Conservation (phyloP, 2,888 invertebrate genomes). For the Smittia sp. region DNA sequence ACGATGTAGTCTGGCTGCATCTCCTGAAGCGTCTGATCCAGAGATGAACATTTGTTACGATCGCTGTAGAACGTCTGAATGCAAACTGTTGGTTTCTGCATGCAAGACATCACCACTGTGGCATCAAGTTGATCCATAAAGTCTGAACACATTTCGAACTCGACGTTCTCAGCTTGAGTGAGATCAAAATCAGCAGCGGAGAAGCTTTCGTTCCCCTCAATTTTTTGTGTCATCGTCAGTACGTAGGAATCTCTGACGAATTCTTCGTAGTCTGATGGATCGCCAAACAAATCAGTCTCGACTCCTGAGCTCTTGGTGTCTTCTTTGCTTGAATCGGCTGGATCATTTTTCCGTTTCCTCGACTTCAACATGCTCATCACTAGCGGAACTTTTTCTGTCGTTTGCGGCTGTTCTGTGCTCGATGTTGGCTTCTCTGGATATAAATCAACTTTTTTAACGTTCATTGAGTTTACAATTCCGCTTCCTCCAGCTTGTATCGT, state of each 20-base stretch:
- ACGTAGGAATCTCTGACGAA: slow-evolving; percentile 64
- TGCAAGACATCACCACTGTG: slow-evolving; percentile 57
- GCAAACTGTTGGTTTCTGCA: slow-evolving; percentile 65
- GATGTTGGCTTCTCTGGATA: not conserved
- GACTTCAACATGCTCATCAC: slow-evolving; percentile 46
- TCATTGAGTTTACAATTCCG: slow-evolving; percentile 15
- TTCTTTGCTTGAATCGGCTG: slow-evolving; percentile 47
- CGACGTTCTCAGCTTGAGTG: slow-evolving; percentile 48
- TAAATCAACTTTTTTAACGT: slow-evolving; percentile 1
- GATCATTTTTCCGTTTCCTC: slow-evolving; percentile 43
- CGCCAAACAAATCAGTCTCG: slow-evolving; percentile 42
- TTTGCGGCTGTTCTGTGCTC: slow-evolving; percentile 34
- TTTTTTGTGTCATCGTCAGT: slow-evolving; percentile 65
- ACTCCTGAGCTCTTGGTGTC: slow-evolving; percentile 47
- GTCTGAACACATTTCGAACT: slow-evolving; percentile 60
- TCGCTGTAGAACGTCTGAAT: slow-evolving; percentile 76
- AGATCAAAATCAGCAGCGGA: slow-evolving; percentile 44
- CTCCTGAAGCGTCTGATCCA: slow-evolving; percentile 67
- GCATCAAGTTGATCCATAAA: slow-evolving; percentile 64
- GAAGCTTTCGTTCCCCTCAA: slow-evolving; percentile 45
- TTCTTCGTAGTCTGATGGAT: slow-evolving; percentile 50
- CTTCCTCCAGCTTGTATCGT: slow-evolving; percentile 39
- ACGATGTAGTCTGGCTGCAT: slow-evolving; percentile 78
- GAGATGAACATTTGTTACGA: slow-evolving; percentile 64
- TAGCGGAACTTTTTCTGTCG: slow-evolving; percentile 43